A percentile compares a stretch with the other conserved stretches of the same genome.
phyloP scores from a whole-genome alignment of 1,140 invertebrate species.

The Hyphantria cunea region DNA sequence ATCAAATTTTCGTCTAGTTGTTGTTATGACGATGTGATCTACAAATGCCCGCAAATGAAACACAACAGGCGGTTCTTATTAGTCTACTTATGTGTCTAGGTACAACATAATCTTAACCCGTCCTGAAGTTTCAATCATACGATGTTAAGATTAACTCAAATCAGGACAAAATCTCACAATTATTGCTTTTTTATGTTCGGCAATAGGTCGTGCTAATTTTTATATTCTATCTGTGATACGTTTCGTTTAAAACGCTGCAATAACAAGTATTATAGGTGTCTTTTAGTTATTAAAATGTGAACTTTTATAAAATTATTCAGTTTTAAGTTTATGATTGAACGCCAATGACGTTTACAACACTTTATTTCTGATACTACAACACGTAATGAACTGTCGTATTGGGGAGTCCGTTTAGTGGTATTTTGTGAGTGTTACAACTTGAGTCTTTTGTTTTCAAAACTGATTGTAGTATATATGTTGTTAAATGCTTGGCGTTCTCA shows the following conservation, averaged over 20 bases:
- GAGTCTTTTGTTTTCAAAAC: too few species aligned
- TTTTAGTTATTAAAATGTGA: slow-evolving; percentile 32
- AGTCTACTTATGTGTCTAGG: too few species aligned
- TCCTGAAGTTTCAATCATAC: slow-evolving; percentile 8
- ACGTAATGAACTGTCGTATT: not conserved
- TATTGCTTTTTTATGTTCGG: slow-evolving; percentile 22
- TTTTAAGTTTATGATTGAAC: slow-evolving; percentile 21
- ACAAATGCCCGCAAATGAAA: too few species aligned
- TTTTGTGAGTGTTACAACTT: not conserved
- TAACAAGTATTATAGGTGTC: slow-evolving; percentile 64
- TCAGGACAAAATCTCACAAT: slow-evolving; percentile 33
- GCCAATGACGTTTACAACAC: slow-evolving; percentile 9
- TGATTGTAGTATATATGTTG: not conserved
- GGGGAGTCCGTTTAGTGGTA: too few species aligned
- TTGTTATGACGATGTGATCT: too few species aligned
- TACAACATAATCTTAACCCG: too few species aligned
- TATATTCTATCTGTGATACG: slow-evolving; percentile 75
- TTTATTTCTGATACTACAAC: not conserved
- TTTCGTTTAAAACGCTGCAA: slow-evolving; percentile 71
- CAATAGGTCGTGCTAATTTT: slow-evolving; percentile 45
- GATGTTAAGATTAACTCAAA: slow-evolving; percentile 15
- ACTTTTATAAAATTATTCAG: too few species aligned
- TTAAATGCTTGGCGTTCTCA: slow-evolving; percentile 21
- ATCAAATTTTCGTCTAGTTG: not conserved
- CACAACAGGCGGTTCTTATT: too few species aligned